phyloP scores from a whole-genome alignment of 2,888 invertebrate species.

The Andrena bicolor region DNA sequence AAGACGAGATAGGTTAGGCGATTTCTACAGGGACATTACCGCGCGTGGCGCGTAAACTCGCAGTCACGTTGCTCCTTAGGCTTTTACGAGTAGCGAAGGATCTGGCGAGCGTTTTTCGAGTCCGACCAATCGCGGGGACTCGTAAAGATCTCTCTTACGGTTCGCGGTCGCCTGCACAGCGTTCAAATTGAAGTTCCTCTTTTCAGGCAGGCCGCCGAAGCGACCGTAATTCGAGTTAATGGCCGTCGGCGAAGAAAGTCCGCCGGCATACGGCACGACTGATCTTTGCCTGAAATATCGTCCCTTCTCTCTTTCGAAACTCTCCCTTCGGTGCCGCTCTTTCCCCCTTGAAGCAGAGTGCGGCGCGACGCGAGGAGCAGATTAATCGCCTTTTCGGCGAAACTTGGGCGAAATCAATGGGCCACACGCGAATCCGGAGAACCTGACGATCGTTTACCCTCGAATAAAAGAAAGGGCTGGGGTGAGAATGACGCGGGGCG shows the following conservation, averaged over 20 bases:
- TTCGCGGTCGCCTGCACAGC: constrained; percentile 43
- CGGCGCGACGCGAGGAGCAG: constrained; percentile 37
- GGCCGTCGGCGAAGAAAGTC: constrained; percentile 70
- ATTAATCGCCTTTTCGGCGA: constrained; percentile 67
- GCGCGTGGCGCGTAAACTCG: not conserved
- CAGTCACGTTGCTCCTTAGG: constrained; percentile 17
- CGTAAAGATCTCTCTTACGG: constrained; percentile 53
- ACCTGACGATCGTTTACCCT: constrained; percentile 47
- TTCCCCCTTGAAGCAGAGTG: not conserved
- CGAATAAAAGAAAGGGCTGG: constrained; percentile 10
- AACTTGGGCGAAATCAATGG: constrained; percentile 70
- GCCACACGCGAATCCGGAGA: constrained; percentile 52
- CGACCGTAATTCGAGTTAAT: constrained; percentile 75
- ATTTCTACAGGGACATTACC: constrained; percentile 17
- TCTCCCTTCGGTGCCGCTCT: not conserved
- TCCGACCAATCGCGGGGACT: constrained; percentile 39
- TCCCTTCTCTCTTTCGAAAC: not conserved
- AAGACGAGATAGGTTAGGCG: not conserved
- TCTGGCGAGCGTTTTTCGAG: constrained; percentile 4
- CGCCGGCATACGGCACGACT: constrained; percentile 57
- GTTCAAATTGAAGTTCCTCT: constrained; percentile 62
- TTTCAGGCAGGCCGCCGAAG: constrained; percentile 65
- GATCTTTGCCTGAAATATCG: constrained; percentile 70
- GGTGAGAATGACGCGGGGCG: not conserved
- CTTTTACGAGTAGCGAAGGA: constrained; percentile 60